Conservation (phyloP, 2,888 invertebrate genomes). For the Napeogenes inachia region DNA sequence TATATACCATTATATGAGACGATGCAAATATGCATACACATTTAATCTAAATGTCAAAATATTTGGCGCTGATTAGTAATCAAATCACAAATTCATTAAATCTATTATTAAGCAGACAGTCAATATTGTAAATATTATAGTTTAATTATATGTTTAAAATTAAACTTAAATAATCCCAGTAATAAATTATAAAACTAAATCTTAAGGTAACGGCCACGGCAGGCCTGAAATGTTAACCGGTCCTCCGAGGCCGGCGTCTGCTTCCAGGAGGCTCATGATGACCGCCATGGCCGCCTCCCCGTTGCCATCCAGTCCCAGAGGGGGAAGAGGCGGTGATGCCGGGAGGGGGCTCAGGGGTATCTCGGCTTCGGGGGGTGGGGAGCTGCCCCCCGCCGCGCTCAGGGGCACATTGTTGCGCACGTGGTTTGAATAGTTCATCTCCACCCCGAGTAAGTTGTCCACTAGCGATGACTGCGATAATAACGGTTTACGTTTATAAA, state of each 20-base stretch:
- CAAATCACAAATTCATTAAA: background rate
- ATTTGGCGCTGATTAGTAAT: too few species aligned
- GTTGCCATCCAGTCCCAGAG: slow-evolving; percentile 81
- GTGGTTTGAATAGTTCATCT: slow-evolving; percentile 35
- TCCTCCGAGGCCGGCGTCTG: slow-evolving; percentile 91
- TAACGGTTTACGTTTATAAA: background rate
- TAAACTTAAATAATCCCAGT: too few species aligned
- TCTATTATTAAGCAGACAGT: background rate
- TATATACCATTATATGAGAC: background rate
- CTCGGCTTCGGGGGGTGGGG: slow-evolving; percentile 46
- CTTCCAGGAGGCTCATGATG: slow-evolving; percentile 92
- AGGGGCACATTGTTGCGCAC: slow-evolving; percentile 61
- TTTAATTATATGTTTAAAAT: too few species aligned
- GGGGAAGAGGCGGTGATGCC: slow-evolving; percentile 47
- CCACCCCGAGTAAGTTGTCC: slow-evolving; percentile 50
- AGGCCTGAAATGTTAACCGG: slow-evolving; percentile 91
- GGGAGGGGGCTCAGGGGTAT: slow-evolving; percentile 40
- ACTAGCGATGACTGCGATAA: slow-evolving; percentile 43
- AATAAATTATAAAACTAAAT: background rate
- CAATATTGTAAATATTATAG: background rate
- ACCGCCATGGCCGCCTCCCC: slow-evolving; percentile 95
- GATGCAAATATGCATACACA: background rate
- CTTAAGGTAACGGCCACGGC: slow-evolving; percentile 89
- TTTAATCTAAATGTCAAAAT: too few species aligned
- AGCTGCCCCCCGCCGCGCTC: slow-evolving; percentile 41